A percentile compares a stretch with the other conserved stretches of the same genome.
These are phyloP conservation scores for Macrosiphum euphorbiae DNA, from an alignment of 2,888 invertebrate species.

Conservation along the genomic window DNA sequence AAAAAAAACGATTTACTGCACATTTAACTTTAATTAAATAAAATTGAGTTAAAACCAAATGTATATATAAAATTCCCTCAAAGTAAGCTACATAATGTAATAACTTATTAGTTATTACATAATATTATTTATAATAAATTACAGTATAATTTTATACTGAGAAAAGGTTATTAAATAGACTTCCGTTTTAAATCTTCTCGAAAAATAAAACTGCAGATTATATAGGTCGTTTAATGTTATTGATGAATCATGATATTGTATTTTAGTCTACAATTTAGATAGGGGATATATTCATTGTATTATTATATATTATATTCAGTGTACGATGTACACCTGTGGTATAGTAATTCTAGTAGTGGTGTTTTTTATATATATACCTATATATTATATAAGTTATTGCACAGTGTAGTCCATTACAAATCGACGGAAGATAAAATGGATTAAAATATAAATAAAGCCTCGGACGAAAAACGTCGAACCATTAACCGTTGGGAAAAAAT, in stretches of 20 bases:
- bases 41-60: background rate
- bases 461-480: conserved; percentile 24
- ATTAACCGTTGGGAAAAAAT: conserved; percentile 10
- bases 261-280: conserved; percentile 6
- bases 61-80: background rate
- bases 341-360: background rate
- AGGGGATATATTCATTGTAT: background rate
- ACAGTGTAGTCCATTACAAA: conserved; percentile 33
- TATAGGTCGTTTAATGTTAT: background rate
- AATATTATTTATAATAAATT: background rate
- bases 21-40: background rate
- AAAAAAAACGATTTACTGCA: background rate
- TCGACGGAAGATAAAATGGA: conserved; percentile 36
- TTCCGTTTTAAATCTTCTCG: background rate
- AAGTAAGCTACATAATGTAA: background rate
- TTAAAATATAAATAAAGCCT: conserved; percentile 41
- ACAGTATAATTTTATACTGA: background rate
- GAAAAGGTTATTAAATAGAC: background rate
- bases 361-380: background rate
- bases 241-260: background rate
- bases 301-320: background rate
- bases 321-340: background rate
- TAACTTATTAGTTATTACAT: background rate
- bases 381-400: conserved; percentile 25
- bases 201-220: background rate